Base-by-base conservation (phyloP, 2,888 invertebrate species). In the Andrena dorsata region DNA sequence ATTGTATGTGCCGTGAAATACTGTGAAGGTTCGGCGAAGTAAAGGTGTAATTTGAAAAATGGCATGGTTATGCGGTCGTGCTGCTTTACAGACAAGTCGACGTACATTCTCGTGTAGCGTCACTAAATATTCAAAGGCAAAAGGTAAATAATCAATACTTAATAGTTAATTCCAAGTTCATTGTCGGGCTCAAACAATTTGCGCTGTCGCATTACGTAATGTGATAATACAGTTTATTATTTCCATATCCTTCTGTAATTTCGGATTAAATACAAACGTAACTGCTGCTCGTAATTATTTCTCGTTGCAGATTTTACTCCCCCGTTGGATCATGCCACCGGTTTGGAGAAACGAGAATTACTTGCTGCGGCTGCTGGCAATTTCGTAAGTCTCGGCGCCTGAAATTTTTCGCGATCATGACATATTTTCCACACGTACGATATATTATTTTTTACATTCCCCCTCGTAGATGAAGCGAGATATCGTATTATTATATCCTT, bases 321-420 rank as follows among this genome's bases (percentile, higher is more conserved):
- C 93, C 97, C 98, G 35, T 87, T 98, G 91, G 99, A 99, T 92
- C 98, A 98, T 93, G 98, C 98, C 30, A 98, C 98, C 41, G 99
- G 99, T 90, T 93, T 98, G 87, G 98, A 99, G 93, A 97, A 98
- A 94, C 97, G 97, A 92, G 98, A 99, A 94, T 94, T 99, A 89
- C 94, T 98, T 87, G 98, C 98, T 35, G 95, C 97, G 93, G 96
- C 97, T 89, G 96, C 97, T 76, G 99, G 99, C 86, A 97, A 98
- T 92, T 98, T 98, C 86, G 96, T 96, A 92, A 94, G 94, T 93
- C 82, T 70, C 41, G 47, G 61, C 61, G 20, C 75, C 61, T 53
- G 41, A 35, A 68, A 26, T 16, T 65, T 53, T 66, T n/a, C 0
- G 3, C 41, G 20, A 23, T 13, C 8, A 53, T 60, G 2, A 56